phyloP scores from a whole-genome alignment of 1,140 invertebrate genomes.

The Brachionus manjavacas region DNA sequence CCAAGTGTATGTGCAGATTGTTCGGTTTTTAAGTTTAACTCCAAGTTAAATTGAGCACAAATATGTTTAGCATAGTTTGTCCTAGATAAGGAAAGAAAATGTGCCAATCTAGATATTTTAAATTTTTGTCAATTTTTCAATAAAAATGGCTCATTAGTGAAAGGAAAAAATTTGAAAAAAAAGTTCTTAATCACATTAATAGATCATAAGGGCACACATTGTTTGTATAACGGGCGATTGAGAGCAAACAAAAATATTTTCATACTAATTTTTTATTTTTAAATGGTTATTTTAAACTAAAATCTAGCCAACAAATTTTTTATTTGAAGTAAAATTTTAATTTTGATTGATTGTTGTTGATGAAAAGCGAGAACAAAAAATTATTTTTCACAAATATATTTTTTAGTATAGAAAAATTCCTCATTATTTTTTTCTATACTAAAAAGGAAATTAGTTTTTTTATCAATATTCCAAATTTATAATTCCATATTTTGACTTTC shows the following conservation, averaged over 20 bases:
- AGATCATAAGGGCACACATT: conserved; percentile 31
- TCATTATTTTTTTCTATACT: not conserved
- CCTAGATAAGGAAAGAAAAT: conserved; percentile 19
- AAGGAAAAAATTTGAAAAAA: not conserved
- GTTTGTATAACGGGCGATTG: conserved; percentile 13
- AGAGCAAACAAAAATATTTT: not conserved
- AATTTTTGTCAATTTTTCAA: conserved; percentile 14
- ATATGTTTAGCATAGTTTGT: not conserved
- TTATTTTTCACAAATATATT: not conserved
- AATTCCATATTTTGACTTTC: not conserved
- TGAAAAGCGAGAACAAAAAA: not conserved
- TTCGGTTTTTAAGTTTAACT: conserved; percentile 12
- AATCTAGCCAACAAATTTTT: conserved; percentile 5
- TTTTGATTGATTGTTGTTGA: conserved; percentile 19
- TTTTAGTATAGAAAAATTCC: not conserved
- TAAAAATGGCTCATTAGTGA: conserved; percentile 22
- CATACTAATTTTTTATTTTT: not conserved
- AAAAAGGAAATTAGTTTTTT: not conserved
- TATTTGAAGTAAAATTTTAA: not conserved
- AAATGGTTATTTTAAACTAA: not conserved
- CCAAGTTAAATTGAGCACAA: not conserved
- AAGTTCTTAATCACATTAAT: conserved; percentile 25
- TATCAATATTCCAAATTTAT: not conserved
- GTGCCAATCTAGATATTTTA: conserved; percentile 3
- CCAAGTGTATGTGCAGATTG: conserved; percentile 22